Percentiles rank a stretch among this genome's conserved stretches.
Conservation (phyloP, 1,140 invertebrate species). For the Gonatopus flavifemur region DNA sequence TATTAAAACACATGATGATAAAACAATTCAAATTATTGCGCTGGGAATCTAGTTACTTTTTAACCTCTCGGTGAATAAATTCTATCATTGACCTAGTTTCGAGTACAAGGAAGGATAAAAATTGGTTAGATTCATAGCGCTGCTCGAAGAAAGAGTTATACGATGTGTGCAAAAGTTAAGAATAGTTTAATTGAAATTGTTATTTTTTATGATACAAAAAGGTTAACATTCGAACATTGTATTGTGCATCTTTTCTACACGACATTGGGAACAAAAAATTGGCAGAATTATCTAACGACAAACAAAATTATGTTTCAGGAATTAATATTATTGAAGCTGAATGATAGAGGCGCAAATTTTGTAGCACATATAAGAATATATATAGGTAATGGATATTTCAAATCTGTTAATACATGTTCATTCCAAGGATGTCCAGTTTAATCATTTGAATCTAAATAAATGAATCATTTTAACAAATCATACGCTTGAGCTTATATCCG, state of each 20-base stretch:
- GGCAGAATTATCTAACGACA: constrained; percentile 24
- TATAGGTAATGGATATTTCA: constrained; percentile 49
- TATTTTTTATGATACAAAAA: background rate
- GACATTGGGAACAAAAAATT: no score
- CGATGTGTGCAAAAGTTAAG: no score
- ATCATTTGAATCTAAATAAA: constrained; percentile 25
- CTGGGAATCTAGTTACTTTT: no score
- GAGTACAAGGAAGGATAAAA: no score
- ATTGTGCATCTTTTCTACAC: no score
- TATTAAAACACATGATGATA: no score
- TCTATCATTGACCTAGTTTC: no score
- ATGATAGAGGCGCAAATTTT: constrained; percentile 50
- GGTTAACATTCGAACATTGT: background rate
- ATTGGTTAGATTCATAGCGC: no score
- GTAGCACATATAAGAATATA: constrained; percentile 44
- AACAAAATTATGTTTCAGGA: constrained; percentile 54
- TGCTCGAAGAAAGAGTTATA: no score
- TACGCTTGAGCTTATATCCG: constrained; percentile 24
- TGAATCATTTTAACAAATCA: constrained; percentile 35
- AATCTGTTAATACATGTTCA: constrained; percentile 39
- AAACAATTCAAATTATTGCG: no score
- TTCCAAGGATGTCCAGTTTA: constrained; percentile 35
- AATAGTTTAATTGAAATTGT: no score
- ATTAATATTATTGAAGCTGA: constrained; percentile 50
- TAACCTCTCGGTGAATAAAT: no score